phyloP scores from a whole-genome alignment of 2,113 vertebrate genomes.

The Leucopsar rothschildi region DNA sequence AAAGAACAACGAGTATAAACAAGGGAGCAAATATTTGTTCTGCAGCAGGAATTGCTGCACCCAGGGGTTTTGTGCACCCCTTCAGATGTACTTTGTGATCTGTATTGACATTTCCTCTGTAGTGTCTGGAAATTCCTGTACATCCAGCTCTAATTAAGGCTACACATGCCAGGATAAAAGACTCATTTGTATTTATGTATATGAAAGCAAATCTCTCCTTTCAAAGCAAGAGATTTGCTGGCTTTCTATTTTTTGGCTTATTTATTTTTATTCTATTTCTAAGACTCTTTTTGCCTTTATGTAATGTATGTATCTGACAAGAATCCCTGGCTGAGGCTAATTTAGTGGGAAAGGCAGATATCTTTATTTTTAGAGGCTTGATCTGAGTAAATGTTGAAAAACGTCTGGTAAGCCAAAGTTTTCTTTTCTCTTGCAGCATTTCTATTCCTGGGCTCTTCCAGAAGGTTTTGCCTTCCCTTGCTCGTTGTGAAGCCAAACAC shows the following conservation, averaged over 20 bases:
- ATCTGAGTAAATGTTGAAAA: background rate
- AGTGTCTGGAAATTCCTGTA: background rate
- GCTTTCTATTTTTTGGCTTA: background rate
- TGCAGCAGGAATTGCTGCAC: background rate
- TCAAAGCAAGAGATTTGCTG: background rate
- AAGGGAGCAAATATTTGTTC: background rate
- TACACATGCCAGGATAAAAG: constrained; percentile 7
- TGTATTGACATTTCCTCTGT: background rate
- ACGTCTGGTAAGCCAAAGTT: background rate
- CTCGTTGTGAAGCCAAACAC: constrained; percentile 6
- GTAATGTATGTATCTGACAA: background rate
- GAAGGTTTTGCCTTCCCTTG: background rate
- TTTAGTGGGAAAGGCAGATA: constrained; percentile 24
- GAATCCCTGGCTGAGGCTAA: background rate
- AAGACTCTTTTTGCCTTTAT: background rate
- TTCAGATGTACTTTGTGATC: background rate
- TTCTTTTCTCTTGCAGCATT: background rate
- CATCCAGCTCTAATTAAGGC: background rate
- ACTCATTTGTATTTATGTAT: constrained; percentile 2
- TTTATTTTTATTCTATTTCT: constrained; percentile 44
- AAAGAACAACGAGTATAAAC: background rate
- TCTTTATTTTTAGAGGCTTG: constrained; percentile 27
- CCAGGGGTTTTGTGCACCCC: background rate
- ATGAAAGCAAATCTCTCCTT: constrained; percentile 16
- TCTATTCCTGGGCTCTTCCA: background rate